Evolutionary conservation across 2,888 invertebrate genomes (phyloP).

Genomic region (Anagyrus pseudococci): DNA sequence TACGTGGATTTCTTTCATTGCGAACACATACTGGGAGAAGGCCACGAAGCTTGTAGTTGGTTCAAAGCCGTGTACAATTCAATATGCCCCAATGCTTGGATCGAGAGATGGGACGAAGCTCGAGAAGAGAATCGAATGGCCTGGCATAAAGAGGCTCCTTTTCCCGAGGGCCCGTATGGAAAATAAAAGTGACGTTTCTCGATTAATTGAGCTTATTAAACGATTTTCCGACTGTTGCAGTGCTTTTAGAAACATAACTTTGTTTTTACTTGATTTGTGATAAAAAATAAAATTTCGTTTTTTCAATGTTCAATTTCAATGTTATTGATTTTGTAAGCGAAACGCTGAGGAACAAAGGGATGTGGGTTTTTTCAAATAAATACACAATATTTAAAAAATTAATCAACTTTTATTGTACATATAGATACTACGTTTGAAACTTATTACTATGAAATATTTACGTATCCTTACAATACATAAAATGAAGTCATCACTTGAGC

Average conservation of each 20-base stretch:
- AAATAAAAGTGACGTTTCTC: slow-evolving; percentile 3
- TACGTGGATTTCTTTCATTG: slow-evolving; percentile 56
- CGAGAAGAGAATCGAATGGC: slow-evolving; percentile 45
- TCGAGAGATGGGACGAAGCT: slow-evolving; percentile 49
- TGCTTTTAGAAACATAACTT: no score
- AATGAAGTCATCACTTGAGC: slow-evolving; percentile 22
- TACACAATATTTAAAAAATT: slow-evolving; percentile 26
- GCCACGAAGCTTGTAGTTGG: slow-evolving; percentile 51
- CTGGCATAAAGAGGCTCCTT: slow-evolving; percentile 42
- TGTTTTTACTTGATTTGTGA: no score
- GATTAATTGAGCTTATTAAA: neutral
- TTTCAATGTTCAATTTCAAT: neutral
- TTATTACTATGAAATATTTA: slow-evolving; percentile 31
- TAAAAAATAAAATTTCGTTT: neutral
- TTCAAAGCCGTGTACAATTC: slow-evolving; percentile 50
- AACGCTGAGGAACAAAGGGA: neutral
- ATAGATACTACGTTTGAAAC: slow-evolving; percentile 35
- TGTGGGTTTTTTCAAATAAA: slow-evolving; percentile 16
- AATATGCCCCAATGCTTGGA: slow-evolving; percentile 52
- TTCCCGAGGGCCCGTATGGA: slow-evolving; percentile 24
- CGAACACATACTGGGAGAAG: slow-evolving; percentile 50
- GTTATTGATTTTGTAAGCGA: no score
- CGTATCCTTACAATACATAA: slow-evolving; percentile 21
- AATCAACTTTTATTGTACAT: slow-evolving; percentile 34
- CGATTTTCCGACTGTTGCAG: no score